Evolutionary conservation across 2,797 vertebrate species (phyloP).

Genomic region (Antennarius maculatus): DNA sequence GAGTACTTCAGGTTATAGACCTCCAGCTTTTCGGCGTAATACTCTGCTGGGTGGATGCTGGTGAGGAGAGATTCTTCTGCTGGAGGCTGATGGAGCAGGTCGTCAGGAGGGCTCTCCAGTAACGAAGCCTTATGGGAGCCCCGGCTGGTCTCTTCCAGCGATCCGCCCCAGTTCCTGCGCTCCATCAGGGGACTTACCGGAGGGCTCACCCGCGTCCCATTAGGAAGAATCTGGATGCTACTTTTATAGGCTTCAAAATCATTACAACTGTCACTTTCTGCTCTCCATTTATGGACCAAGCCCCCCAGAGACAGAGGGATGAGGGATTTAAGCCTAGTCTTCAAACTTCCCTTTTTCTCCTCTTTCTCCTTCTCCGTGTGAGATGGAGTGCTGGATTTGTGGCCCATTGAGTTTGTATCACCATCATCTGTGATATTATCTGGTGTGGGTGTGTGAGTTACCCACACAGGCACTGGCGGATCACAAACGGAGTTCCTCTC

Average conservation of each 20-base stretch:
- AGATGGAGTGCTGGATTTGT: slow-evolving; percentile 37
- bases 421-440: slow-evolving; percentile 46
- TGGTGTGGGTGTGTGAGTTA: slow-evolving; percentile 57
- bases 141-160: slow-evolving; percentile 42
- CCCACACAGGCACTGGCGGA: slow-evolving; percentile 55
- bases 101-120: slow-evolving; percentile 28
- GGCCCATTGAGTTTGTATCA: slow-evolving; percentile 15
- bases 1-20: slow-evolving; percentile 77
- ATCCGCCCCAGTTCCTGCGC: slow-evolving; percentile 45
- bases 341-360: slow-evolving; percentile 52
- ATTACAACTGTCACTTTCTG: slow-evolving; percentile 12
- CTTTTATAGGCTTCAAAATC: slow-evolving; percentile 42
- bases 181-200: slow-evolving; percentile 75
- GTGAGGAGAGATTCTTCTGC: slow-evolving; percentile 70
- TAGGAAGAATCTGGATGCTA: slow-evolving; percentile 66
- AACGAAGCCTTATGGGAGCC: slow-evolving; percentile 60
- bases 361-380: slow-evolving; percentile 16
- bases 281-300: slow-evolving; percentile 51
- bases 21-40: slow-evolving; percentile 80
- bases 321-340: slow-evolving; percentile 60
- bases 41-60: slow-evolving; percentile 72
- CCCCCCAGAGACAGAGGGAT: slow-evolving; percentile 72
- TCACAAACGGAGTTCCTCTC: slow-evolving; percentile 46
- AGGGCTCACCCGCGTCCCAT: slow-evolving; percentile 76
- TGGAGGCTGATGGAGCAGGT: slow-evolving; percentile 23